phyloP scores from a whole-genome alignment of 1,140 invertebrate genomes.

The Wiebesia pumilae region DNA sequence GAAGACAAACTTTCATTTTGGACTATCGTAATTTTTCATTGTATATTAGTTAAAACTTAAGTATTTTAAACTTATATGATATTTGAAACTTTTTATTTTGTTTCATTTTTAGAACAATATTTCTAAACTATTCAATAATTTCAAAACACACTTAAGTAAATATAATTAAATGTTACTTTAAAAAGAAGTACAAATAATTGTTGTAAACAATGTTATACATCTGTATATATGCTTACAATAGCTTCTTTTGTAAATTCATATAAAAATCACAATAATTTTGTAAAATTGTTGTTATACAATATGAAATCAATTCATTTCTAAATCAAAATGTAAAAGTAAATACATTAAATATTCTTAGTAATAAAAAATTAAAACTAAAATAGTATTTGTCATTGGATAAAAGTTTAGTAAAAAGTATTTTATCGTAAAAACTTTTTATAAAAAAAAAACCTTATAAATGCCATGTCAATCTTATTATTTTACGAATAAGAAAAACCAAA shows the following conservation, averaged over 20 bases:
- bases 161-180: background rate
- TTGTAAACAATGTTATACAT: background rate
- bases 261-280: slow-evolving; percentile 23
- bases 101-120: background rate
- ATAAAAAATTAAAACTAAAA: background rate
- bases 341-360: background rate
- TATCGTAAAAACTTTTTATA: background rate
- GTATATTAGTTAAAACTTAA: background rate
- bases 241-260: slow-evolving; percentile 1
- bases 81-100: slow-evolving; percentile 10
- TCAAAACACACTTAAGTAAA: background rate
- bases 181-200: background rate
- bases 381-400: background rate
- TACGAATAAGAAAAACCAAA: background rate
- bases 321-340: background rate
- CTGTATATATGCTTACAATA: background rate
- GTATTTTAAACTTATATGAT: background rate
- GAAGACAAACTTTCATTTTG: slow-evolving; percentile 49
- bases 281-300: background rate
- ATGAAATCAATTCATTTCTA: background rate
- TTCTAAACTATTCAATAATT: background rate
- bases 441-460: background rate
- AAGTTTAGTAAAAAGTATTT: background rate
- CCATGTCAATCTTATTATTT: background rate
- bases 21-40: slow-evolving; percentile 8